Percentiles rank a stretch among this genome's conserved stretches.
These are phyloP conservation scores for Xiphorhynchus erythropygius DNA, from an alignment of 2,797 vertebrate species.

Conservation along the genomic window DNA sequence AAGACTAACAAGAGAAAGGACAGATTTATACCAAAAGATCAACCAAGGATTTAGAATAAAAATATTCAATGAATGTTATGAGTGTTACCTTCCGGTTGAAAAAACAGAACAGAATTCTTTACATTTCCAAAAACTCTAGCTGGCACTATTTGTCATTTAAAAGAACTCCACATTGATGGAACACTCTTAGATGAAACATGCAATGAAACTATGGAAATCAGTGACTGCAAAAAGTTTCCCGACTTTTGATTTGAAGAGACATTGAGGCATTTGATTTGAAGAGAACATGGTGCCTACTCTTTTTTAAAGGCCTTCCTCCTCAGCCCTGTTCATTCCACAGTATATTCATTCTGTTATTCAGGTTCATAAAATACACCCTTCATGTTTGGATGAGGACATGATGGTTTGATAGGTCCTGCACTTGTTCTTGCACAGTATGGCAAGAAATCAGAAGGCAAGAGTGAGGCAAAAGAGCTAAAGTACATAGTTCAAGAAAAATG, in stretches of 20 bases:
- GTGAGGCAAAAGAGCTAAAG: background rate
- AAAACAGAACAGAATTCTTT: background rate
- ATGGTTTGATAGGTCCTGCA: background rate
- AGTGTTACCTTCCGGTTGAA: background rate
- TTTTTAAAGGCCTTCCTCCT: background rate
- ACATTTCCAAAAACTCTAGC: background rate
- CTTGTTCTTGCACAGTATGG: background rate
- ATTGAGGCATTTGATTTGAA: background rate
- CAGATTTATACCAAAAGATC: background rate
- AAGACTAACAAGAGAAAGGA: background rate
- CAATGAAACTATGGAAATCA: background rate
- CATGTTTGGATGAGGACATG: fast-evolving
- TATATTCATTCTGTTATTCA: background rate
- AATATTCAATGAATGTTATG: background rate
- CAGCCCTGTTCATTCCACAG: background rate
- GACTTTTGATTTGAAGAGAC: background rate
- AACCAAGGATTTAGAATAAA: background rate
- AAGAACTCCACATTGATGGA: background rate
- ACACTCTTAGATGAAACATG: background rate
- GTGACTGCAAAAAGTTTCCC: background rate
- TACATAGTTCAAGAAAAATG: background rate
- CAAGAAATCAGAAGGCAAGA: background rate
- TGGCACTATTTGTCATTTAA: background rate
- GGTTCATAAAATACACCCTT: background rate
- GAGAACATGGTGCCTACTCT: background rate